phyloP scores from a whole-genome alignment of 2,113 vertebrate species.

The Ancistrus triradiatus region DNA sequence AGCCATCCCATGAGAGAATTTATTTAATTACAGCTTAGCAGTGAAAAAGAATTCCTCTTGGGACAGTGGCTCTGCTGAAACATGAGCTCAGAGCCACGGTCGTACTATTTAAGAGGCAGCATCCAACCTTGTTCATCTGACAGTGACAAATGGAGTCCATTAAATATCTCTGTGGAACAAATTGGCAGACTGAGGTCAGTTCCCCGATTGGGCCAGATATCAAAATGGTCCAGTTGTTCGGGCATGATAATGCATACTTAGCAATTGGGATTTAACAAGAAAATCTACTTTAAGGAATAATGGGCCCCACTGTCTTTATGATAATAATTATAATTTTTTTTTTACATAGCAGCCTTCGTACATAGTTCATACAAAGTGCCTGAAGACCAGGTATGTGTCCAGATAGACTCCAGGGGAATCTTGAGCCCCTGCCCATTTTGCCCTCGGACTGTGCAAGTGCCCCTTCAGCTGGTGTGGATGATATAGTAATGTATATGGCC shows the following conservation, averaged over 20 bases:
- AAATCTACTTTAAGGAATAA: constrained; percentile 3
- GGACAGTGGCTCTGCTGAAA: constrained; percentile 34
- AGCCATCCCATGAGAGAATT: constrained; percentile 33
- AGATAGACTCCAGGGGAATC: too few species aligned
- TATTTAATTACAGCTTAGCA: constrained; percentile 48
- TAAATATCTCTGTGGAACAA: constrained; percentile 42
- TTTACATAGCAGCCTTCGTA: too few species aligned
- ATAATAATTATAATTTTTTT: too few species aligned
- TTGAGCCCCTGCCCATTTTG: too few species aligned
- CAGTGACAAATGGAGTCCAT: constrained; percentile 50
- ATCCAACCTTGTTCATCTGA: constrained; percentile 43
- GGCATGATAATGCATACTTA: constrained; percentile 29
- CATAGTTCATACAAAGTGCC: too few species aligned
- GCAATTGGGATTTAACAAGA: constrained; percentile 15
- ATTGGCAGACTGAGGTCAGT: constrained; percentile 38
- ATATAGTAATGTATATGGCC: too few species aligned
- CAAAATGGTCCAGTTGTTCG: constrained; percentile 34
- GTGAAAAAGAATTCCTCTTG: constrained; percentile 26
- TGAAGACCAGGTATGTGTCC: too few species aligned
- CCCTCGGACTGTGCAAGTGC: too few species aligned
- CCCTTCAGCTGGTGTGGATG: too few species aligned
- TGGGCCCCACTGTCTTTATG: background rate
- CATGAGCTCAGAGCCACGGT: constrained; percentile 33
- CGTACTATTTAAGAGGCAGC: constrained; percentile 39
- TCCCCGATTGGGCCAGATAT: constrained; percentile 28